Base-by-base conservation (phyloP, 2,888 invertebrate genomes). In the Leucozona laternaria region DNA sequence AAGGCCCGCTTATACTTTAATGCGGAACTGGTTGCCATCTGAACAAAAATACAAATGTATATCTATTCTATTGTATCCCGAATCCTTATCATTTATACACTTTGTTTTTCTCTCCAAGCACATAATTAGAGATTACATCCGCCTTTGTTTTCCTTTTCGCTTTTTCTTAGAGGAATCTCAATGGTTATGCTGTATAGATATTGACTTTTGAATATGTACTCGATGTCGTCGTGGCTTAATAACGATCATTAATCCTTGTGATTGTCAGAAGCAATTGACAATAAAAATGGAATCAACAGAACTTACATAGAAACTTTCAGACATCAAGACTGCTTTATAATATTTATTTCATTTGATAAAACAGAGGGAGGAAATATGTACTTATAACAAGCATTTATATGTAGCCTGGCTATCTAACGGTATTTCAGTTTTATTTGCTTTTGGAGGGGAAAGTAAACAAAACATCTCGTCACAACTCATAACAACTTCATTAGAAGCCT, bases 261-360 rank as follows among this genome's bases (percentile, higher is more conserved):
- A 79, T 83, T 78, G 72, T 55, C 72, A 50, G 31, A 64, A 57
- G 64, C 72, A 60, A 82, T 82, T 62, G 78, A 68, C 72, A 82
- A 73, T 78, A 50, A 58, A 82, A 71, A 57, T 58, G 20, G 34
- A 77, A 53, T 72, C 48, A 71, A 77, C 13, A 72, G 58, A 34
- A 71, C 28, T 48, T 31, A 11, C 6, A 37, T 13, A 48, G 43
- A 17, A 45, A 57, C 40, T 4, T 28, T 37, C 15, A 11, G 57
- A 71, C 57, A 20, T 20, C 17, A 43, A 37, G 50, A 22, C 50
- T 50, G 34, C 15, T 68, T 50, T n/a, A 22, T 6, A 50, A 34
- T 68, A 34, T 50, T 34, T 34, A 48, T 68, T 50, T 50, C 8
- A 45, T 64, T 64, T 45, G 17, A 45, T 11, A n/a, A 8, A 25